A percentile compares a stretch with the other conserved stretches of the same genome.
Conservation (phyloP, 2,888 invertebrate genomes). For the Hoplodrina ambigua region DNA sequence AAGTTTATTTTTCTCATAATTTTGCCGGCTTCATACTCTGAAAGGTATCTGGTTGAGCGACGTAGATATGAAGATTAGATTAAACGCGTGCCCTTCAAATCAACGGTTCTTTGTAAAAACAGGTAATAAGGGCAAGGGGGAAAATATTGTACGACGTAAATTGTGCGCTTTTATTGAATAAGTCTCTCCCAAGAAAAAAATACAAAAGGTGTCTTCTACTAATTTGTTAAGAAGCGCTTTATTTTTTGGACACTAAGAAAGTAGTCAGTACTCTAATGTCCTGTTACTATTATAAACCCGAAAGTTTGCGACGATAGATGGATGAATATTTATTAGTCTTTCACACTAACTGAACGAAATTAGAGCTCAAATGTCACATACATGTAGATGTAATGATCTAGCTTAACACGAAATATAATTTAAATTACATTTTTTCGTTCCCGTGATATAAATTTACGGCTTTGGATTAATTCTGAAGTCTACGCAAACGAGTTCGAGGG, state of each 20-base stretch:
- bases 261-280: no score
- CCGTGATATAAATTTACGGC: no score
- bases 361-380: no score
- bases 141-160: conserved; percentile 35
- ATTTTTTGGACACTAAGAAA: not conserved
- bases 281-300: no score
- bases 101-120: conserved; percentile 55
- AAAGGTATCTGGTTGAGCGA: conserved; percentile 51
- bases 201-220: not conserved
- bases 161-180: conserved; percentile 17
- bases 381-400: no score
- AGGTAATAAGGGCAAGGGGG: conserved; percentile 40
- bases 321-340: no score
- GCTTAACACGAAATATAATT: no score
- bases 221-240: not conserved
- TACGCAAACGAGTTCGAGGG: no score
- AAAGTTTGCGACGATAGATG: no score
- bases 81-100: conserved; percentile 60
- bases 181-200: not conserved
- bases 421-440: no score
- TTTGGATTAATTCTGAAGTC: no score
- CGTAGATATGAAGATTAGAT: conserved; percentile 59
- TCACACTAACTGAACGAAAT: no score
- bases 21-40: conserved; percentile 42
- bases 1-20: conserved; percentile 49